Conservation (phyloP, 2,113 vertebrate genomes). For the Mirza zaza region DNA sequence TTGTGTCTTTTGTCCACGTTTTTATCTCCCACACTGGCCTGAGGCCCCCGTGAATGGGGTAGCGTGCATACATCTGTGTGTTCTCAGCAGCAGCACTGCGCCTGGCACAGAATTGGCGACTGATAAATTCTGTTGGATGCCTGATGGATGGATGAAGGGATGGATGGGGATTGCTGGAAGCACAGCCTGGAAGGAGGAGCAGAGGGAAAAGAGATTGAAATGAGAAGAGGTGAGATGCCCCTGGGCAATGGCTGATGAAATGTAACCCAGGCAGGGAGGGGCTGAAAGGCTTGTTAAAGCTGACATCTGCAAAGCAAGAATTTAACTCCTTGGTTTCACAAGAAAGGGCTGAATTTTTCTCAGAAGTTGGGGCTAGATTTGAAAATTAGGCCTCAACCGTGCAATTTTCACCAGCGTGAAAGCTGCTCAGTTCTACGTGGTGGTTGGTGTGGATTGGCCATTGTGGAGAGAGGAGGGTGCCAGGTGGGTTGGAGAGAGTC, state of each 20-base stretch:
- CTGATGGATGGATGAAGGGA: neutral
- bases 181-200: neutral
- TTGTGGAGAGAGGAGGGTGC: neutral
- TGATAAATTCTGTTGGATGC: neutral
- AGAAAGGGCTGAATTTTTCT: neutral
- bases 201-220: constrained; percentile 14
- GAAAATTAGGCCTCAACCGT: neutral
- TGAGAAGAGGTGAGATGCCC: constrained; percentile 9
- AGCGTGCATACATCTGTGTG: neutral
- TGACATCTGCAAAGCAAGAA: constrained; percentile 35
- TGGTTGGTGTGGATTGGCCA: neutral
- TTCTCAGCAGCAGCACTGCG: neutral
- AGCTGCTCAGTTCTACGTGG: neutral
- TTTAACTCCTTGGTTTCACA: constrained; percentile 56
- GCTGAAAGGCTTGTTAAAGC: constrained; percentile 37
- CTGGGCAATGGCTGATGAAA: constrained; percentile 50
- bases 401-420: neutral
- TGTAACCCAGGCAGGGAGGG: constrained; percentile 42
- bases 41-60: neutral
- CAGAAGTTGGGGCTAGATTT: neutral
- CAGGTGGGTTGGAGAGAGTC: neutral
- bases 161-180: neutral
- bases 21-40: neutral
- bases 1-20: neutral
- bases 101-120: neutral